Evolutionary conservation across 2,888 invertebrate genomes (phyloP), one percentile per base, ranked within the genome.

Genomic region (Vanessa cardui): DNA sequence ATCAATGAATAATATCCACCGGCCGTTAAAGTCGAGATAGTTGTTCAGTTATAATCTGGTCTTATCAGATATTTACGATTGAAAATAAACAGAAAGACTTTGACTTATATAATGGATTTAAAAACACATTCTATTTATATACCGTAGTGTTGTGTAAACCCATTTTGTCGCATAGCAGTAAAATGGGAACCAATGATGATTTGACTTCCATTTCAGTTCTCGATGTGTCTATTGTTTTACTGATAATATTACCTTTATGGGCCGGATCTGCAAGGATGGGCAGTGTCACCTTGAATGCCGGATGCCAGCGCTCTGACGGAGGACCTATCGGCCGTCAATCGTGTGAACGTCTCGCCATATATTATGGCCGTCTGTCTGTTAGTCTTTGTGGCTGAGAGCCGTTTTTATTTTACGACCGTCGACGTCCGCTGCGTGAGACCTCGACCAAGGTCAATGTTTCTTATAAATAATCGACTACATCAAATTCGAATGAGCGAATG

Each of bases 261-360:
- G 85, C 85, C 86, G 87, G 87, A 87, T 87, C 86, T 85, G 89
- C 87, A 87, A 89, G 88, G 90, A 91, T 90, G 85, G 84, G 76
- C 77, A 75, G 86, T 87, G 89, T 92, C 91, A 92, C 92, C 91
- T 92, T 91, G 91, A 87, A 83, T 87, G 87, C 90, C 91, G 91
- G 92, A 92, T 89, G 88, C 86, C 87, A 85, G 76, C 82, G 74
- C 83, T 85, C 88, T 86, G 88, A 78, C 82, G 81, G 73, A 85
- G 86, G 80, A 89, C 83, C 86, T 91, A 91, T 91, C 90, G 90
- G 80, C 85, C 89, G 90, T 88, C 91, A 86, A 91, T 92, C 91
- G 90, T 85, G 82, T 83, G 83, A 87, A 83, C 84, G 85, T 85
- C 88, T 86, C 81, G 86, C 83, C 83, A 85, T 88, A 86, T 88